Evolutionary conservation across 2,113 vertebrate genomes (phyloP).

Genomic region (Asarcornis scutulata): DNA sequence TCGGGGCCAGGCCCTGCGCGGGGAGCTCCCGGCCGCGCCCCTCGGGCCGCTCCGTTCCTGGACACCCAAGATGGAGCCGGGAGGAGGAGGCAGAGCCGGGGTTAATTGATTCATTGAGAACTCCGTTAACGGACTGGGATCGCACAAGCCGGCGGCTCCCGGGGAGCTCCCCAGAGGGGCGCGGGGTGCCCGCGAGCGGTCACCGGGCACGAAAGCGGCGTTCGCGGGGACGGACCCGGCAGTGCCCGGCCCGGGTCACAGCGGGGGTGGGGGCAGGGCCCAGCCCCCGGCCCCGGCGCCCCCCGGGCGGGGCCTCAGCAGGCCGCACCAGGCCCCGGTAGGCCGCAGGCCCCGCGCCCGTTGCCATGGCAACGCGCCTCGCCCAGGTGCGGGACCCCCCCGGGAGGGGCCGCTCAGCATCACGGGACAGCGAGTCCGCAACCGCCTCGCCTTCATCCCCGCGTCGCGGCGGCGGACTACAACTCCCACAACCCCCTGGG

Average conservation of each 20-base stretch:
- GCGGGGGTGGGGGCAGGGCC: too few relatives aligned
- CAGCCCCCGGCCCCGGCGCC: too few relatives aligned
- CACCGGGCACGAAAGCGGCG: too few relatives aligned
- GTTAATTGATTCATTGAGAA: too few relatives aligned
- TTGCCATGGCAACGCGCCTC: not conserved
- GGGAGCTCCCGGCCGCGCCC: not conserved
- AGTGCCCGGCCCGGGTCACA: too few relatives aligned
- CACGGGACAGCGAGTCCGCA: not conserved
- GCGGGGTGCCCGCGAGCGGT: too few relatives aligned
- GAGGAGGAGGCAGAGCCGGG: not conserved
- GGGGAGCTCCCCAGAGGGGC: too few relatives aligned
- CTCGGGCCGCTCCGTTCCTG: not conserved
- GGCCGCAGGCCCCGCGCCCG: not conserved
- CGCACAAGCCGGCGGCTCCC: too few relatives aligned
- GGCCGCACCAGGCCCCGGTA: not conserved
- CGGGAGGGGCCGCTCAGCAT: not conserved
- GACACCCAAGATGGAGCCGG: not conserved
- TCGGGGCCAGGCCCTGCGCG: too few relatives aligned
- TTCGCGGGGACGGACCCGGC: too few relatives aligned
- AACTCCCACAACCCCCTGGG: accelerated
- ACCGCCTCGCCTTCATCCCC: accelerated
- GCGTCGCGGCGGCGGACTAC: accelerated
- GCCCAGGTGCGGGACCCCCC: not conserved
- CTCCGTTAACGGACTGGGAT: too few relatives aligned
- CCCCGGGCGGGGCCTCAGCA: too few relatives aligned